Conservation (phyloP, 2,113 vertebrate species). For the Gasterosteus aculeatus region DNA sequence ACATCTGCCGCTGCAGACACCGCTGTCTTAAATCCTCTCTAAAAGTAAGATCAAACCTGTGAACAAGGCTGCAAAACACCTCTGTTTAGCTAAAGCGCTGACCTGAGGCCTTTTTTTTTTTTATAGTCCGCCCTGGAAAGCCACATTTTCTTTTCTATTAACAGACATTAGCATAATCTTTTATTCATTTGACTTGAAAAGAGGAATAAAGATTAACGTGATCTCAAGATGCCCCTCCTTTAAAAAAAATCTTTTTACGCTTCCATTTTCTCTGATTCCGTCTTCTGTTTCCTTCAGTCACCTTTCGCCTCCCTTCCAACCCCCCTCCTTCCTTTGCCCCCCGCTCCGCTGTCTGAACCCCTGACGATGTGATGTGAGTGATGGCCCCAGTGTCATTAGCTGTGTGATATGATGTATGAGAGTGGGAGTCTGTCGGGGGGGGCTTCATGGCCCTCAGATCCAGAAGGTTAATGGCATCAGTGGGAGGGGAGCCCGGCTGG, state of each 20-base stretch:
- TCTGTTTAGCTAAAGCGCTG: constrained; percentile 1
- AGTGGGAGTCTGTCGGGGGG: constrained; percentile 58
- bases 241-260: constrained; percentile 12
- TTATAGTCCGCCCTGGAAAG: constrained; percentile 13
- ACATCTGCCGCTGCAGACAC: not conserved
- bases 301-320: constrained; percentile 19
- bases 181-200: constrained; percentile 34
- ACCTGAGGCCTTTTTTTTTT: not conserved
- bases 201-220: constrained; percentile 11
- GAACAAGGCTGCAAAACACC: constrained; percentile 8
- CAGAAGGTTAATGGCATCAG: constrained; percentile 79
- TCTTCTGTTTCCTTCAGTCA: constrained; percentile 23
- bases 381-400: constrained; percentile 71
- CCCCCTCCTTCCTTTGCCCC: constrained; percentile 40
- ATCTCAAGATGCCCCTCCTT: constrained; percentile 19
- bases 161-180: constrained; percentile 29
- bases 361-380: constrained; percentile 44
- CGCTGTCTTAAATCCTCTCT: not conserved
- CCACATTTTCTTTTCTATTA: constrained; percentile 22
- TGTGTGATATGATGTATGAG: constrained; percentile 74
- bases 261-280: constrained; percentile 44
- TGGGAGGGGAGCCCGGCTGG: constrained; percentile 64
- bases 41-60: constrained; percentile 24
- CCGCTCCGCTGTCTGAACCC: constrained; percentile 5
- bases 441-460: constrained; percentile 65